Base-by-base conservation (phyloP, 2,113 vertebrate species). In the Anoplopoma fimbria region DNA sequence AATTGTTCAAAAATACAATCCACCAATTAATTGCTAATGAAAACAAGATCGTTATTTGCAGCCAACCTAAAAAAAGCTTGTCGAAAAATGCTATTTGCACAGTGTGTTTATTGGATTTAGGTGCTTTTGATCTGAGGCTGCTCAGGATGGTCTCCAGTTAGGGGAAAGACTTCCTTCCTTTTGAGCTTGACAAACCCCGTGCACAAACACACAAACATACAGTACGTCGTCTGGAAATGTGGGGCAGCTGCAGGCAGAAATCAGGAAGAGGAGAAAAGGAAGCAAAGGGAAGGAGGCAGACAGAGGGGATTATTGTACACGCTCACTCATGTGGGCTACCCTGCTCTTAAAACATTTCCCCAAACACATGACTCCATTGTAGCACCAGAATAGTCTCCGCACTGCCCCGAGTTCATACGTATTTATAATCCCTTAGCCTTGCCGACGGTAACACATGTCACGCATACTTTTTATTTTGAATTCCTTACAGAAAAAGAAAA, bases 291-390 rank as follows among this genome's bases (percentile, higher is more conserved):
- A 82, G 85, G 77, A 81, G 89, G 90, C 79, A 91, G 85, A 95
- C 93, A 93, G 88, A 93, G 86, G 81, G 87, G 85, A 94, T 90
- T 87, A 93, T 95, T 95, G 91, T 95, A 92, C 88, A 82, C 40
- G 51, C 82, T 91, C 81, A 49, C 90, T 93, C 90, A 92, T 91
- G 89, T 93, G 92, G 92, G 88, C 83, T 88, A 81, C 75, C 57
- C 81, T 74, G 81, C 75, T 90, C 71, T 85, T 87, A 93, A 88
- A 93, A 89, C 88, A 93, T 89, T 88, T 92, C 87, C 40, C 79
- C 68, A 82, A 91, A 92, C 92, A 92, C 92, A 93, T 89, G 91
- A 93, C 84, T 90, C 90, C 84, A 91, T 91, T 93, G 91, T 89
- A 71, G 78, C 67, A 82, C 82, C 85, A 91, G 86, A 91, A 91